Conservation (phyloP, 2,797 vertebrate genomes). For the Percopsis omiscomaycus region DNA sequence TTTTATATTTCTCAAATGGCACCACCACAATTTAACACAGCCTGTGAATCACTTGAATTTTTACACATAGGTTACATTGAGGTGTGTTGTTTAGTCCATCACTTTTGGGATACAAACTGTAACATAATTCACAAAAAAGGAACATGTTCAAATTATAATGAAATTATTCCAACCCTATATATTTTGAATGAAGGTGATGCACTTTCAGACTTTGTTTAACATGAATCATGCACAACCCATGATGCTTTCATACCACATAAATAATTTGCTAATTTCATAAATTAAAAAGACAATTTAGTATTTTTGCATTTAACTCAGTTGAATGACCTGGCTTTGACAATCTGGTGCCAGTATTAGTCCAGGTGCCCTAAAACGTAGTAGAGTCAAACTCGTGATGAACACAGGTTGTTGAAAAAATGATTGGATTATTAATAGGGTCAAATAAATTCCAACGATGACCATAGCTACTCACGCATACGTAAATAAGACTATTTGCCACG, state of each 20-base stretch:
- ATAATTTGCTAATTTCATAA: neutral
- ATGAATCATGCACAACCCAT: slow-evolving; percentile 3
- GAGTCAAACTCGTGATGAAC: slow-evolving; percentile 12
- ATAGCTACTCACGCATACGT: no score
- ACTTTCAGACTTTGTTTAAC: slow-evolving; percentile 35
- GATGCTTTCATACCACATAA: neutral
- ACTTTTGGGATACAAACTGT: no score
- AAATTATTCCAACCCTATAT: neutral
- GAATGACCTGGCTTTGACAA: slow-evolving; percentile 32
- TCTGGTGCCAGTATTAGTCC: slow-evolving; percentile 23
- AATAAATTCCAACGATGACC: no score
- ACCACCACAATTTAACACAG: no score
- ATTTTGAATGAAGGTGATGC: neutral
- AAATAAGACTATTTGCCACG: slow-evolving; percentile 32
- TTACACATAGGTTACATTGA: no score
- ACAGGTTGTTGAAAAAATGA: slow-evolving; percentile 25
- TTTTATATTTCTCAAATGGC: no score
- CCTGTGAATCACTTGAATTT: no score
- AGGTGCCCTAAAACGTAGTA: slow-evolving; percentile 24
- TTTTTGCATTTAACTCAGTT: slow-evolving; percentile 2
- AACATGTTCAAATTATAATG: no score
- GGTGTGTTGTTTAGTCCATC: no score
- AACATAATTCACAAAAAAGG: no score
- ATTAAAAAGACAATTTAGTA: neutral
- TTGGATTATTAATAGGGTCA: no score